These are phyloP conservation scores for Eulimnadia texana DNA, from an alignment of 1,140 invertebrate species.

Conservation along the genomic window DNA sequence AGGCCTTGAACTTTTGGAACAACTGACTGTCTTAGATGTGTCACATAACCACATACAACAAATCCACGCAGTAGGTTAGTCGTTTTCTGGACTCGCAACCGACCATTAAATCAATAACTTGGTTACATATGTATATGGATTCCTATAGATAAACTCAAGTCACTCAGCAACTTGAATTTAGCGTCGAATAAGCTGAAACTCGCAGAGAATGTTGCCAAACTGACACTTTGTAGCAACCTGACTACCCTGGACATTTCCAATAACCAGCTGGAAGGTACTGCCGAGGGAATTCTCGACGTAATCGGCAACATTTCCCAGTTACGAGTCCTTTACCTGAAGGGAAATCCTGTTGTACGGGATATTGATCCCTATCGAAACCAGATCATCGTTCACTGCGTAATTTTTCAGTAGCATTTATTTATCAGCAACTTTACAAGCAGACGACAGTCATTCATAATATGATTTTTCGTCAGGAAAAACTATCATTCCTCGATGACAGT, in stretches of 20 bases:
- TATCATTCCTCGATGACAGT: not conserved
- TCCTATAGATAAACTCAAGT: not conserved
- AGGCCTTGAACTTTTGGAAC: constrained; percentile 53
- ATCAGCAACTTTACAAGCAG: no score
- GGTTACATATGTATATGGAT: no score
- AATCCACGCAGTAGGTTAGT: not conserved
- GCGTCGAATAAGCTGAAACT: not conserved
- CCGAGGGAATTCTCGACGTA: constrained; percentile 14
- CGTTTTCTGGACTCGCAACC: no score
- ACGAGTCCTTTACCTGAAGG: constrained; percentile 20
- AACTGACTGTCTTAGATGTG: constrained; percentile 71
- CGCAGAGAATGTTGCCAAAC: not conserved
- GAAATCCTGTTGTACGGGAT: constrained; percentile 18
- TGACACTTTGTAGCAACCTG: constrained; percentile 42
- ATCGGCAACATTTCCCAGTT: constrained; percentile 20
- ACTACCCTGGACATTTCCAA: constrained; percentile 75
- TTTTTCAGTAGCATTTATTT: no score
- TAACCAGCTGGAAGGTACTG: constrained; percentile 38
- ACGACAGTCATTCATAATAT: no score
- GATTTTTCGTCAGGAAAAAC: constrained; percentile 4
- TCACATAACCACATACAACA: constrained; percentile 61
- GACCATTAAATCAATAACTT: no score
- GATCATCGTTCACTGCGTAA: constrained; percentile 5
- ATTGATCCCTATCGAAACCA: constrained; percentile 6
- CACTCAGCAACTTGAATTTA: not conserved